phyloP scores from a whole-genome alignment of 2,888 invertebrate genomes.

The Euzetes globulus region DNA sequence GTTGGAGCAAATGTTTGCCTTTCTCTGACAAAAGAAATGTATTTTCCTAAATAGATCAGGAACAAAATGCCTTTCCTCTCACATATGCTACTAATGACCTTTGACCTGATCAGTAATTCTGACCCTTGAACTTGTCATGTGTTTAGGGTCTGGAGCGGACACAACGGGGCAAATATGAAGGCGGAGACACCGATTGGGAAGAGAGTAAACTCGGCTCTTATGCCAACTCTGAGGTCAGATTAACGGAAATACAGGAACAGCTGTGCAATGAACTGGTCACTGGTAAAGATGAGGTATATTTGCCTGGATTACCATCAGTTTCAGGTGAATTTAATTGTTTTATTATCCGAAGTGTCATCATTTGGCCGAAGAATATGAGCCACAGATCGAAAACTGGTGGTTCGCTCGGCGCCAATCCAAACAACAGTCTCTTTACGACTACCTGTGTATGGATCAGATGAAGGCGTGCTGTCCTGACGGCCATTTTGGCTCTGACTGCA shows the following conservation, averaged over 20 bases:
- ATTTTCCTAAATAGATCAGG: too few species aligned
- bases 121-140: too few species aligned
- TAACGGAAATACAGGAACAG: constrained; percentile 82
- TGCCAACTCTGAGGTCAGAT: constrained; percentile 74
- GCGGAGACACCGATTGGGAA: constrained; percentile 90
- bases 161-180: constrained; percentile 77
- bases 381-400: constrained; percentile 81
- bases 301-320: too few species aligned
- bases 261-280: constrained; percentile 68
- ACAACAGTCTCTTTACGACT: constrained; percentile 57
- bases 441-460: constrained; percentile 69
- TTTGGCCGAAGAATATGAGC: constrained; percentile 75
- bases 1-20: too few species aligned
- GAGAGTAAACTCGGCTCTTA: constrained; percentile 71
- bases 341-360: constrained; percentile 62
- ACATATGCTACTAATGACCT: too few species aligned
- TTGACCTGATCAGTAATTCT: too few species aligned
- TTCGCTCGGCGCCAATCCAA: constrained; percentile 58
- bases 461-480: constrained; percentile 74
- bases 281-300: constrained; percentile 55
- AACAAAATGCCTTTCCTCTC: too few species aligned
- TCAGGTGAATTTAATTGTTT: not conserved
- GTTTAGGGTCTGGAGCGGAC: constrained; percentile 67
- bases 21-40: too few species aligned
- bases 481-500: constrained; percentile 74